Percentiles rank a stretch among this genome's conserved stretches.
Evolutionary conservation across 2,113 vertebrate genomes (phyloP).

Genomic region (Oncorhynchus clarkii): DNA sequence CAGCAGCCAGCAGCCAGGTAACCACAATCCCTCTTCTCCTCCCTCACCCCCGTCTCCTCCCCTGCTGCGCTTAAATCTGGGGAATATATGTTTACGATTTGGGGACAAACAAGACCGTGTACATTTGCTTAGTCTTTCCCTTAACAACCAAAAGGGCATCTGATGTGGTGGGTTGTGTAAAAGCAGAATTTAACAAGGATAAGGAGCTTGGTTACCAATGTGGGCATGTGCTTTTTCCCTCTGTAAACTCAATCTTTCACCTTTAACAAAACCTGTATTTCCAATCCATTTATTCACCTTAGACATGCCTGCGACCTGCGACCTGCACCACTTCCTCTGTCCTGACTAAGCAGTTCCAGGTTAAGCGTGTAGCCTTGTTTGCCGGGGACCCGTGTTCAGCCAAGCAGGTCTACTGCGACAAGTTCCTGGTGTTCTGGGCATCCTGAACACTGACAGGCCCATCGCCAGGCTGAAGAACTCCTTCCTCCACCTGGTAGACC

Average conservation of each 20-base stretch:
- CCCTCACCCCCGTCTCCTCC: not conserved
- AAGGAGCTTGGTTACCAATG: too few relatives aligned
- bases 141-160: not conserved
- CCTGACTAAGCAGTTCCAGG: slow-evolving; percentile 61
- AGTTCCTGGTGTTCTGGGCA: slow-evolving; percentile 70
- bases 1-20: slow-evolving; percentile 77
- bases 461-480: slow-evolving; percentile 77
- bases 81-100: not conserved
- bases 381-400: slow-evolving; percentile 68
- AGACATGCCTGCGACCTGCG: slow-evolving; percentile 55
- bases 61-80: too few relatives aligned
- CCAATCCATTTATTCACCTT: not conserved
- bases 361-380: slow-evolving; percentile 50
- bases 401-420: slow-evolving; percentile 76
- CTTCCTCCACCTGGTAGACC: slow-evolving; percentile 66
- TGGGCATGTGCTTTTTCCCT: too few relatives aligned
- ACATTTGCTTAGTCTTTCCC: not conserved
- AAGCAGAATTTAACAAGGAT: not conserved
- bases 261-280: not conserved
- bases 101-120: not conserved
- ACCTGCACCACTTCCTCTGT: slow-evolving; percentile 71
- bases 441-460: slow-evolving; percentile 75
- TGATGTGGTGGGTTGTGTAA: not conserved
- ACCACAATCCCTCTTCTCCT: not conserved
- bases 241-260: too few relatives aligned